Conservation (phyloP, 2,888 invertebrate genomes). For the Ectobius pallidus region DNA sequence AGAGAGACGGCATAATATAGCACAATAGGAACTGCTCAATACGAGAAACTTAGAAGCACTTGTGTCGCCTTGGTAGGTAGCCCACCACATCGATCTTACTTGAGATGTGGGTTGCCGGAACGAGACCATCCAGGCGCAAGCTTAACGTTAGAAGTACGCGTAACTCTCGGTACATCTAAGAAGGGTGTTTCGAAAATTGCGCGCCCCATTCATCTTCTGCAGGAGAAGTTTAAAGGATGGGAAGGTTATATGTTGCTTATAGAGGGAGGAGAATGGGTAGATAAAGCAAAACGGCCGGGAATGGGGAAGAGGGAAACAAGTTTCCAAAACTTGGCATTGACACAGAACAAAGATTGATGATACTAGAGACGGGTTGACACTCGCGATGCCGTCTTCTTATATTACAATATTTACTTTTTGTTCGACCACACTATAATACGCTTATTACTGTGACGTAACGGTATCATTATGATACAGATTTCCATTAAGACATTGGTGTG, state of each 20-base stretch:
- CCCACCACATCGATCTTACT: neutral
- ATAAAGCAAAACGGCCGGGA: neutral
- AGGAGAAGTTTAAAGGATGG: neutral
- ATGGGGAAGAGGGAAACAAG: neutral
- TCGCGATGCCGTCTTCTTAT: neutral
- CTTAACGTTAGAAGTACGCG: neutral
- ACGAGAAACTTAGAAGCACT: neutral
- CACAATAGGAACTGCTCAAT: neutral
- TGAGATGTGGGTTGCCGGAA: neutral
- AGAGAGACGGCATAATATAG: neutral
- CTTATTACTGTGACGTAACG: too few relatives aligned
- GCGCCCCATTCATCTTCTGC: neutral
- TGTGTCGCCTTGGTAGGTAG: neutral
- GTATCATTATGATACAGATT: too few relatives aligned
- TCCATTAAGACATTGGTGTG: too few relatives aligned
- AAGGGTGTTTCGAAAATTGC: neutral
- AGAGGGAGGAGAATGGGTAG: neutral
- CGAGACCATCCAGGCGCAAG: neutral
- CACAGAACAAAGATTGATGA: conserved; percentile 11
- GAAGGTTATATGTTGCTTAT: neutral
- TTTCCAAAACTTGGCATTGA: conserved; percentile 15
- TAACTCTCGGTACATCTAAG: neutral
- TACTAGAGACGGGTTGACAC: neutral
- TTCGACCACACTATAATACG: too few relatives aligned
- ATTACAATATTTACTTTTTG: neutral